These are phyloP conservation scores for Arvicola amphibius DNA, from an alignment of 2,797 vertebrate species.

Conservation along the genomic window DNA sequence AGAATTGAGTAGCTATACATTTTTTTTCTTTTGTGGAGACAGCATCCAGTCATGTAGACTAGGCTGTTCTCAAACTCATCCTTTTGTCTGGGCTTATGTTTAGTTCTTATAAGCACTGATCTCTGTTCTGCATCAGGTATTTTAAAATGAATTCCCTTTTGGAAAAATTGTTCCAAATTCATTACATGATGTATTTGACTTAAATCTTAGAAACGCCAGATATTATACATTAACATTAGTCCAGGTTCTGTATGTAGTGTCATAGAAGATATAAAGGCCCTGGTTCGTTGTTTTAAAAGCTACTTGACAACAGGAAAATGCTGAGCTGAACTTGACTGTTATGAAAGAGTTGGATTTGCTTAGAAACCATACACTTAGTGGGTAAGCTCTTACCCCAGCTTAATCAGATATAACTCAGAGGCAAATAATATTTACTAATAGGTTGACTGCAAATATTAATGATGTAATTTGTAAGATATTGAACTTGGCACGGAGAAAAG, in stretches of 20 bases:
- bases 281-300: background rate
- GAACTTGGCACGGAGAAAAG: background rate
- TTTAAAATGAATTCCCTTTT: conserved; percentile 54
- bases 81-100: background rate
- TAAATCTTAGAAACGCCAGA: background rate
- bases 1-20: background rate
- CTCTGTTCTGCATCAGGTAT: background rate
- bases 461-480: background rate
- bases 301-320: background rate
- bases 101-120: background rate
- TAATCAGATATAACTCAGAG: background rate
- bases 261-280: background rate
- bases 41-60: background rate
- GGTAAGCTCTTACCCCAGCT: background rate
- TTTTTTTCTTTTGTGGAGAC: background rate
- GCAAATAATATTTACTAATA: conserved; percentile 30
- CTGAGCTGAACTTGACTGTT: background rate
- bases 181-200: background rate
- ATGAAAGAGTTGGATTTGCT: background rate
- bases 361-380: background rate
- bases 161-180: conserved; percentile 46
- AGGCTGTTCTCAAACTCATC: background rate
- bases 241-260: background rate
- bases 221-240: background rate
- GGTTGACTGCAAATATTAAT: background rate